These are phyloP conservation scores for Aplysia californica DNA, from an alignment of 1,140 invertebrate genomes.

Conservation along the genomic window DNA sequence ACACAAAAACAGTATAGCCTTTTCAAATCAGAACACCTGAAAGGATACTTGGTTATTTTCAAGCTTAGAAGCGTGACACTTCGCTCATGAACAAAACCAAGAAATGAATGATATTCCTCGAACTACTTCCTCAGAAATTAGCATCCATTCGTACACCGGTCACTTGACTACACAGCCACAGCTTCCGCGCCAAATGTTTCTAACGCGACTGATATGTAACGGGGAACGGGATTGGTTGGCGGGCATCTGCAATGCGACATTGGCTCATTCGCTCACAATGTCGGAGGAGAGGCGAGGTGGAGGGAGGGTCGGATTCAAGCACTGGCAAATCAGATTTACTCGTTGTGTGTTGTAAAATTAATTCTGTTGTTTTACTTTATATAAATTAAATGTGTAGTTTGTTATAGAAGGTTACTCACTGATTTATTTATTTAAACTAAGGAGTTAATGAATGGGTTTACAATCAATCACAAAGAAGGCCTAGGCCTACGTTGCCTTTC, in stretches of 20 bases:
- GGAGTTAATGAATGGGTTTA: neutral
- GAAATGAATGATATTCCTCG: neutral
- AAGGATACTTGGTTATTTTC: neutral
- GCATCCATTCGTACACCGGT: constrained; percentile 13
- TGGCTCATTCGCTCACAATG: neutral
- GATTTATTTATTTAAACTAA: neutral
- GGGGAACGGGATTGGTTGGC: constrained; percentile 24
- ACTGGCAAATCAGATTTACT: neutral
- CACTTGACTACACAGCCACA: constrained; percentile 19
- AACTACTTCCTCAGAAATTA: constrained; percentile 25
- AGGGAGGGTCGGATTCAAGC: neutral
- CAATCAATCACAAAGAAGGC: neutral
- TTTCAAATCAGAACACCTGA: neutral
- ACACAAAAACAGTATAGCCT: neutral
- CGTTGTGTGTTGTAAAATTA: neutral
- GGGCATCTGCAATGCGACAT: constrained; percentile 36
- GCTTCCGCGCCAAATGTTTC: constrained; percentile 26
- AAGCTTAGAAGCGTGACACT: neutral
- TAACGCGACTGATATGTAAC: constrained; percentile 26
- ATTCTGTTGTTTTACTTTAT: neutral
- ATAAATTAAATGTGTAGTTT: neutral
- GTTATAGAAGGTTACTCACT: neutral
- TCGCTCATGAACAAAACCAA: neutral
- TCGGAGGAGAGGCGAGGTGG: neutral
- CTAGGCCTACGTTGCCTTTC: too few species aligned